Evolutionary conservation across 2,113 vertebrate species (phyloP), one percentile per base, ranked within the genome.

Genomic region (Grammatotria lemairii): DNA sequence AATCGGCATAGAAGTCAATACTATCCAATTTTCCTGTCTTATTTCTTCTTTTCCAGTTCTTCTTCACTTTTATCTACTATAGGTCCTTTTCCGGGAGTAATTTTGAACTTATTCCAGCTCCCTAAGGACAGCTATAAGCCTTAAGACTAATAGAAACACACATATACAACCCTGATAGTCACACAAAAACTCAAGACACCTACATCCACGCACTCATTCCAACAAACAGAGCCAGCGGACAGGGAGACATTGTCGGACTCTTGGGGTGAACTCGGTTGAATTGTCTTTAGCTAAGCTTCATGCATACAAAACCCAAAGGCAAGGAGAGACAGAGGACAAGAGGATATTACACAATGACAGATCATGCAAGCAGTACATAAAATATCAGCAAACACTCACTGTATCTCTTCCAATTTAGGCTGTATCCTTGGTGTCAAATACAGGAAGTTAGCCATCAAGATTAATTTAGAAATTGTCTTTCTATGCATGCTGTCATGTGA

Each of bases 41-140:
- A 47, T 42, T 57, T 12, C 60, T 70, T 84, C 19, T 60, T 82
- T 83, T 86, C 49, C 79, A 28, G 31, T 70, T 31, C 51, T 68
- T 11, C 75, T 60, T 84, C 83, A 47, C 73, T 78, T 89, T 86
- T 53, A 73, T 83, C 81, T 85, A 45, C 35, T 58, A 88, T 88
- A 58, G 55, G 81, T 88, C 89, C 86, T 92, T 88, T 85, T 94
- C 73, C 23, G 55, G 33, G 55, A 82, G 88, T 94, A 90, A 96
- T 93, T 49, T 81, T 94, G 81, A 87, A 81, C 87, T 89, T 86
- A 87, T 88, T 94, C 88, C 86, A 58, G 57, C n/a, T 84, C 88
- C 85, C 85, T 93, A 95, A 93, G 90, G 93, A 92, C 92, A 81
- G 38, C 75, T 84, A 88, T 88, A 91, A 93, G 93, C 83, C 68